Percentiles rank a stretch among this genome's conserved stretches.
phyloP scores from a whole-genome alignment of 2,113 vertebrate genomes.

The Colius striatus region DNA sequence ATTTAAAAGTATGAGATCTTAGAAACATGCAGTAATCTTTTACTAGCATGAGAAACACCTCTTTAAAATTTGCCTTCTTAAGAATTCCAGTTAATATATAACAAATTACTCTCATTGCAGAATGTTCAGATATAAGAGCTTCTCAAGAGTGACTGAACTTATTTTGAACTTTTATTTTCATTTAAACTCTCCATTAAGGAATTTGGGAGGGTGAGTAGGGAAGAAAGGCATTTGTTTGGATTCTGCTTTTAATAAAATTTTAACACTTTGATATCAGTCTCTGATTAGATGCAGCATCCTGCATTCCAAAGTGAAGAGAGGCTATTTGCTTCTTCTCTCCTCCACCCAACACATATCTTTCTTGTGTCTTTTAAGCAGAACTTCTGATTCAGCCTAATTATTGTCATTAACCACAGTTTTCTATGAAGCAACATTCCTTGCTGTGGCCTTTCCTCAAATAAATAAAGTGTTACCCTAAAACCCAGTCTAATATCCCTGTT shows the following conservation, averaged over 20 bases:
- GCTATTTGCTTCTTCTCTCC: constrained; percentile 17
- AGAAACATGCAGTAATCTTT: background rate
- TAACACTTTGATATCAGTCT: constrained; percentile 64
- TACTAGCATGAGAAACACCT: background rate
- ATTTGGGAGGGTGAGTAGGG: constrained; percentile 66
- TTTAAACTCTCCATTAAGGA: constrained; percentile 71
- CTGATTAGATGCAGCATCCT: constrained; percentile 18
- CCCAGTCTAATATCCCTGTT: background rate
- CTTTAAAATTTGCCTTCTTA: constrained; percentile 44
- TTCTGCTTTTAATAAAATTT: constrained; percentile 67
- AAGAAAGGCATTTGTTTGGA: constrained; percentile 70
- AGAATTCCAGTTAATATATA: constrained; percentile 65
- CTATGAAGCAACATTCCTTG: background rate
- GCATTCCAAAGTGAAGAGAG: background rate
- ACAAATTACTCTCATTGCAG: constrained; percentile 28
- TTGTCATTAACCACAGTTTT: constrained; percentile 32
- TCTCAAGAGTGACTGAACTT: constrained; percentile 76
- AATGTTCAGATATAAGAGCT: constrained; percentile 42
- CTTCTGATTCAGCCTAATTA: constrained; percentile 27
- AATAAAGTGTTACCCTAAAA: background rate
- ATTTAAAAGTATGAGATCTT: background rate
- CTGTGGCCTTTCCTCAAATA: background rate
- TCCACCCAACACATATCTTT: background rate
- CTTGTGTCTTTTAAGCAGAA: background rate
- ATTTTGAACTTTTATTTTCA: constrained; percentile 79